phyloP scores from a whole-genome alignment of 2,888 invertebrate genomes.

The Apotomis betuletana region DNA sequence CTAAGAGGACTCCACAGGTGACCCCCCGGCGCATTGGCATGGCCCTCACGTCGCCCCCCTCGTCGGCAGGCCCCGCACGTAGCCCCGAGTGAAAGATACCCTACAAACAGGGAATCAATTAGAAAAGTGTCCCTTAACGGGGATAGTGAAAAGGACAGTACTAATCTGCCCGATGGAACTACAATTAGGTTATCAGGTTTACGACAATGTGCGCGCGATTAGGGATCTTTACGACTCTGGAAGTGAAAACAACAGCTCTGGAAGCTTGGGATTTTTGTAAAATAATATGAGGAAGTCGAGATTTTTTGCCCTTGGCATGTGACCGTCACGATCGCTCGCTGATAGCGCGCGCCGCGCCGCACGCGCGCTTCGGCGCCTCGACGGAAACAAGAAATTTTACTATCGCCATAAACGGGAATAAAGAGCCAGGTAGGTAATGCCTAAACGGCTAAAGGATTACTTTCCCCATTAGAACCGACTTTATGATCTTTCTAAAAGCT shows the following conservation, averaged over 20 bases:
- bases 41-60: slow-evolving; percentile 17
- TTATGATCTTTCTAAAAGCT: slow-evolving; percentile 26
- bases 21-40: slow-evolving; percentile 19
- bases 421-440: slow-evolving; percentile 38
- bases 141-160: not conserved
- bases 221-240: not conserved
- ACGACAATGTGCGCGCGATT: not conserved
- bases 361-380: not conserved
- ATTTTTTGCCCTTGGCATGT: slow-evolving; percentile 1
- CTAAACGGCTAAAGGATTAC: slow-evolving; percentile 32
- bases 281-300: not conserved
- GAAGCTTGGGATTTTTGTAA: not conserved
- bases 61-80: slow-evolving; percentile 27
- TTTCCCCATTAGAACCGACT: slow-evolving; percentile 30
- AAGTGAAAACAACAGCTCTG: not conserved
- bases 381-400: slow-evolving; percentile 33
- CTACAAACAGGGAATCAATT: slow-evolving; percentile 35
- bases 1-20: slow-evolving; percentile 31
- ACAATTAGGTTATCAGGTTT: slow-evolving; percentile 6
- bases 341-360: not conserved
- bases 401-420: slow-evolving; percentile 29
- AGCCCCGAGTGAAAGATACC: slow-evolving; percentile 28
- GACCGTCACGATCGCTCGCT: not conserved
- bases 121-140: slow-evolving; percentile 21
- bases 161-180: not conserved